A percentile compares a stretch with the other conserved stretches of the same genome.
Conservation (phyloP, 2,113 vertebrate genomes). For the Xenus cinereus region DNA sequence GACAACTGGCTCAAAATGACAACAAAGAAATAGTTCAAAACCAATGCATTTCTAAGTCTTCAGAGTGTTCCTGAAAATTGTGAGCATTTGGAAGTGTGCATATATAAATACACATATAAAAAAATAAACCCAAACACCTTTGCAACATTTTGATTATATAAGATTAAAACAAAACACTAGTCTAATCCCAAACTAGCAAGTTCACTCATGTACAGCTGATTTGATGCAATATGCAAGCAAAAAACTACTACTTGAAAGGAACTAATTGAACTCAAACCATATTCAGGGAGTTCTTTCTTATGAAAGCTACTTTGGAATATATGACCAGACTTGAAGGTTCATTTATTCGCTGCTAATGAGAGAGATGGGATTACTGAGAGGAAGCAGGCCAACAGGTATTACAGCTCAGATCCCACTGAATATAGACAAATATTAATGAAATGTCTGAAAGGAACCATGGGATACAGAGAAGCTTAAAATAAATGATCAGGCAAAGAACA, state of each 20-base stretch:
- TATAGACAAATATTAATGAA: neutral
- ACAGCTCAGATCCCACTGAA: neutral
- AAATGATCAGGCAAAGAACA: neutral
- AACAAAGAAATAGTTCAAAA: neutral
- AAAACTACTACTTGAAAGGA: neutral
- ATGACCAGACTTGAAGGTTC: neutral
- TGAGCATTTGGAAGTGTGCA: neutral
- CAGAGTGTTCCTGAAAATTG: neutral
- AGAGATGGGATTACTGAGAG: constrained; percentile 31
- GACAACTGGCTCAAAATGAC: neutral
- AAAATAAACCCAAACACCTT: neutral
- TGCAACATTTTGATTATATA: neutral
- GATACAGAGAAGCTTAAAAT: neutral
- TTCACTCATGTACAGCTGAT: neutral
- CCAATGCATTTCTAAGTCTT: neutral
- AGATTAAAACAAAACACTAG: neutral
- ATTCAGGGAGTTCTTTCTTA: neutral
- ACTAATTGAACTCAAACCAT: neutral
- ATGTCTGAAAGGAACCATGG: neutral
- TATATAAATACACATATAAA: neutral
- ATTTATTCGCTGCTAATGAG: neutral
- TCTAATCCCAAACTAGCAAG: neutral
- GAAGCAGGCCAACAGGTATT: neutral
- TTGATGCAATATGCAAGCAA: neutral
- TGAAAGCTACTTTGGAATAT: neutral